Evolutionary conservation across 2,113 vertebrate species (phyloP).

Genomic region (Eidolon helvum): DNA sequence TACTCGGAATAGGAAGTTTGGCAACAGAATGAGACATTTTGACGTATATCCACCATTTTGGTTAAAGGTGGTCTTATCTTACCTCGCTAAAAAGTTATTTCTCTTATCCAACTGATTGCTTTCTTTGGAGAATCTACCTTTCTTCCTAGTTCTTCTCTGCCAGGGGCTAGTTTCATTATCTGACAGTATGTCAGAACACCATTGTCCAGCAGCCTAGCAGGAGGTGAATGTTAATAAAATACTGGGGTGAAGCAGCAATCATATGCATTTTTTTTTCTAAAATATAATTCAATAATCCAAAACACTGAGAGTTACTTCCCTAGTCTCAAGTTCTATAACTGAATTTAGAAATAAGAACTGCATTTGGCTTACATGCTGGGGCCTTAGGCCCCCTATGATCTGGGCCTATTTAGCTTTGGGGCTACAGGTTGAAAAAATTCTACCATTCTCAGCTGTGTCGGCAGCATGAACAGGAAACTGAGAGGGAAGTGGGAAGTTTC

Average conservation of each 20-base stretch:
- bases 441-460: background rate
- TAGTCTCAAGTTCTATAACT: background rate
- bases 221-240: background rate
- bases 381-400: background rate
- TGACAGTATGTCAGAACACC: background rate
- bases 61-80: background rate
- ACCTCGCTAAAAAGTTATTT: background rate
- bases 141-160: background rate
- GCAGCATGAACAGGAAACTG: background rate
- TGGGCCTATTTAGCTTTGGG: background rate
- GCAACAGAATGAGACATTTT: background rate
- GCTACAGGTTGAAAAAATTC: background rate
- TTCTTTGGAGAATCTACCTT: background rate
- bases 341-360: background rate
- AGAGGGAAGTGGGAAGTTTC: background rate
- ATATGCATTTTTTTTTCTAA: background rate
- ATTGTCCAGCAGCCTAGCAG: background rate
- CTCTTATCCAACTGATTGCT: background rate
- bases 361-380: background rate
- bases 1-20: conserved; percentile 14
- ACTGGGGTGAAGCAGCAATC: background rate
- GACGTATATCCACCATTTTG: background rate
- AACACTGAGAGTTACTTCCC: background rate
- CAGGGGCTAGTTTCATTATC: background rate
- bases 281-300: background rate